These are phyloP conservation scores for Micropterix aruncella DNA, from an alignment of 2,888 invertebrate species.

Conservation along the genomic window DNA sequence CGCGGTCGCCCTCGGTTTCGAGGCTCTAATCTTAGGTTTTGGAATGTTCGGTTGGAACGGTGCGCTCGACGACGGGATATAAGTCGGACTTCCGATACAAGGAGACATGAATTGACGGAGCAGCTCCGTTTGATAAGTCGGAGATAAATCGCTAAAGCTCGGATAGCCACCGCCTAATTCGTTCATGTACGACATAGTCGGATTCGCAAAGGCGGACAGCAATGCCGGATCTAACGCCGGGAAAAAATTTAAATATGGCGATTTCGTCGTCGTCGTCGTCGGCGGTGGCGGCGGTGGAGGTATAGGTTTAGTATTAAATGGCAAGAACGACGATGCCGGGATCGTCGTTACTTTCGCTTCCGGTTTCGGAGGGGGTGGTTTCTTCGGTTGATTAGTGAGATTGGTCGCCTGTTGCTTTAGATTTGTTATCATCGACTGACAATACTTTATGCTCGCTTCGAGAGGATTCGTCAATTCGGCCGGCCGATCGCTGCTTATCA, in stretches of 20 bases:
- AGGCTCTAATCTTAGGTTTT: constrained; percentile 6
- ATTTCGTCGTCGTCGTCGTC: background rate
- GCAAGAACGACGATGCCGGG: constrained; percentile 15
- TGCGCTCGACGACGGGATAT: constrained; percentile 7
- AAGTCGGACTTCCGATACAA: constrained; percentile 8
- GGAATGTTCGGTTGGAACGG: constrained; percentile 9
- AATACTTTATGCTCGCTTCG: constrained; percentile 56
- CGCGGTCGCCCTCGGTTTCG: background rate
- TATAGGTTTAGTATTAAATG: too few species aligned
- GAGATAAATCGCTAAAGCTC: constrained; percentile 3
- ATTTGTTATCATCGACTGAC: constrained; percentile 44
- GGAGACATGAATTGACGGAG: constrained; percentile 11
- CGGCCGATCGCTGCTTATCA: constrained; percentile 43
- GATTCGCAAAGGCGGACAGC: constrained; percentile 9
- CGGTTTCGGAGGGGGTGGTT: constrained; percentile 19
- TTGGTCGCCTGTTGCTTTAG: constrained; percentile 38
- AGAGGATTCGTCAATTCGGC: constrained; percentile 47
- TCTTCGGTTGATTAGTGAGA: constrained; percentile 1
- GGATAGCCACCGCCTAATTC: constrained; percentile 8
- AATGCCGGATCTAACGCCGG: constrained; percentile 8
- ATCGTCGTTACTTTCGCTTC: constrained; percentile 26
- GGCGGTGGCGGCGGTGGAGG: constrained; percentile 8
- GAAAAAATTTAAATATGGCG: constrained; percentile 5
- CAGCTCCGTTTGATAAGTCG: constrained; percentile 7
- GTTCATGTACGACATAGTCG: constrained; percentile 8